A percentile compares a stretch with the other conserved stretches of the same genome.
Conservation (phyloP, 2,113 vertebrate species). For the Saccopteryx bilineata region DNA sequence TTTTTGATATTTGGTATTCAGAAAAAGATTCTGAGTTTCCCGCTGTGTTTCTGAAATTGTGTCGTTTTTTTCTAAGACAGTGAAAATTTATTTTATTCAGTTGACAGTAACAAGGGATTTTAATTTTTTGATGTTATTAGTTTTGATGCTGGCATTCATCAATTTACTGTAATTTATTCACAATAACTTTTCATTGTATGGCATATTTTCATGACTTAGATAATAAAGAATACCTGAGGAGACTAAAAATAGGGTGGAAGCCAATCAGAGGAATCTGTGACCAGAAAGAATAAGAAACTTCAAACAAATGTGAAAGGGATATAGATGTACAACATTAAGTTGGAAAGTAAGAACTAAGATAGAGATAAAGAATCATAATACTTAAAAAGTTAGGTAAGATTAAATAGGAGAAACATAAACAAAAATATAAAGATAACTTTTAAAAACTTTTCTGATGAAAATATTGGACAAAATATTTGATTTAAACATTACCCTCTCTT, state of each 20-base stretch:
- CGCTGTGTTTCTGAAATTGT: constrained; percentile 85
- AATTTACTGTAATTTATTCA: constrained; percentile 66
- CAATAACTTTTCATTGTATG: constrained; percentile 19
- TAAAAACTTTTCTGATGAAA: not conserved
- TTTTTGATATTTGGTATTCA: constrained; percentile 85
- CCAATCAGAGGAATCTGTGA: not conserved
- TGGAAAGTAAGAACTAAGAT: not conserved
- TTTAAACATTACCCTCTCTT: not conserved
- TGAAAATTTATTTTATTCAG: constrained; percentile 81
- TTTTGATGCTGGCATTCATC: constrained; percentile 75
- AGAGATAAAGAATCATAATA: not conserved
- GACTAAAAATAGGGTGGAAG: not conserved
- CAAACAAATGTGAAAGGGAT: not conserved
- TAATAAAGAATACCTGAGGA: not conserved
- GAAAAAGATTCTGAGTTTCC: constrained; percentile 80
- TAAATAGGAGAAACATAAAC: not conserved
- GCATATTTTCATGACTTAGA: constrained; percentile 19
- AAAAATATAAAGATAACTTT: not conserved
- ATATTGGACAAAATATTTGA: not conserved
- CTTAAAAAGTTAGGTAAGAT: not conserved
- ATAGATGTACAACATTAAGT: not conserved
- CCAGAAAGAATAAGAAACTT: not conserved
- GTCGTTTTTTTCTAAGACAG: constrained; percentile 74
- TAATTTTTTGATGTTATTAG: constrained; percentile 73
- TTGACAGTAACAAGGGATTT: constrained; percentile 57